These are phyloP conservation scores for Hydropsyche tenuis DNA, from an alignment of 1,140 invertebrate species.

Conservation along the genomic window DNA sequence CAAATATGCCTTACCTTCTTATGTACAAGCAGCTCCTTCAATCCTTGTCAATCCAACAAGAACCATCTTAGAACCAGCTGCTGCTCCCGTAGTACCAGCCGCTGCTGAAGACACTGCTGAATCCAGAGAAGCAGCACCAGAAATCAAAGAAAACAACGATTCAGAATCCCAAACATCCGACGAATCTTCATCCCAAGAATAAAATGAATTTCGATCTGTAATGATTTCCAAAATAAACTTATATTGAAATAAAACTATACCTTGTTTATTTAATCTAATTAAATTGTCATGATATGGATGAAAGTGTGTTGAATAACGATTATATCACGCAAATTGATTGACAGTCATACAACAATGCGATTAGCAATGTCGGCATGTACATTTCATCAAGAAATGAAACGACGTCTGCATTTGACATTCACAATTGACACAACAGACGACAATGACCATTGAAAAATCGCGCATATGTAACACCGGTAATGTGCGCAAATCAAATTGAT, in stretches of 20 bases:
- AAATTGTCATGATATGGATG: neutral
- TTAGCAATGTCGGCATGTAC: too few relatives aligned
- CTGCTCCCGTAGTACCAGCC: neutral
- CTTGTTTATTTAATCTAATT: neutral
- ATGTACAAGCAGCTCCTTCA: constrained; percentile 4
- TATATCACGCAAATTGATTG: neutral
- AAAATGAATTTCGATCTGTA: neutral
- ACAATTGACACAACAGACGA: too few relatives aligned
- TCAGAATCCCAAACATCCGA: neutral
- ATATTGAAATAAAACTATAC: too few relatives aligned
- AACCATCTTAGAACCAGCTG: neutral
- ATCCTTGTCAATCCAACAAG: neutral
- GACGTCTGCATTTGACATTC: too few relatives aligned
- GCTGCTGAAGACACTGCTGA: neutral
- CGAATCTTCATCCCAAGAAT: neutral
- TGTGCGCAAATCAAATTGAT: too few relatives aligned
- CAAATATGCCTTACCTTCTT: constrained; percentile 9
- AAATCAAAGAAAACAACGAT: neutral
- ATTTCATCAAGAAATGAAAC: too few relatives aligned
- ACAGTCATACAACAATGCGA: neutral
- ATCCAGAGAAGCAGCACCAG: neutral
- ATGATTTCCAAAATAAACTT: too few relatives aligned
- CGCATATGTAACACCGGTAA: too few relatives aligned
- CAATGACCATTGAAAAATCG: too few relatives aligned
- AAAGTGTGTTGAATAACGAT: neutral